A percentile compares a stretch with the other conserved stretches of the same genome.
Conservation (phyloP, 2,113 vertebrate species). For the Esox niger region DNA sequence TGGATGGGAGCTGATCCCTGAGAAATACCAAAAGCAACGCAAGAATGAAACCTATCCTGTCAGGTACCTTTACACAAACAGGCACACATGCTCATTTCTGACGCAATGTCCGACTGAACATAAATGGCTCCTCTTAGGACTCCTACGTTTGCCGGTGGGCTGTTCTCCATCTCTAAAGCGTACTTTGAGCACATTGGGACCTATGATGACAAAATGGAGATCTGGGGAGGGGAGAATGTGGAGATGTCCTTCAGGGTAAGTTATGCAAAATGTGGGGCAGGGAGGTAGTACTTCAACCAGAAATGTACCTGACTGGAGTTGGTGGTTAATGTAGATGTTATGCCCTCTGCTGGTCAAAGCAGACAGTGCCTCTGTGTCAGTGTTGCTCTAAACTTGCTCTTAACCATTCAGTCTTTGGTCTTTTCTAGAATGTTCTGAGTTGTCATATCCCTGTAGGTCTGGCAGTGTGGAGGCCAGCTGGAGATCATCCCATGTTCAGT, state of each 20-base stretch:
- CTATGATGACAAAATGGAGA: conserved; percentile 88
- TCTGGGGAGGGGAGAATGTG: conserved; percentile 88
- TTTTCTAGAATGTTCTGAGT: too few species aligned
- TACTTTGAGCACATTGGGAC: conserved; percentile 84
- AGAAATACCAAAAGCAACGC: conserved; percentile 63
- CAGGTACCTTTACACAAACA: conserved; percentile 60
- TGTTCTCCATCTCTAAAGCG: conserved; percentile 83
- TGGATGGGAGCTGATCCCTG: conserved; percentile 76
- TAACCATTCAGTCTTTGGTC: too few species aligned
- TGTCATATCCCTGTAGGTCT: conserved; percentile 68
- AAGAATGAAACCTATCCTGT: conserved; percentile 82
- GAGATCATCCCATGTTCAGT: conserved; percentile 86
- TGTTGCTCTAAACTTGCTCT: too few species aligned
- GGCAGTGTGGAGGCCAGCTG: conserved; percentile 80
- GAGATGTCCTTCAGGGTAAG: conserved; percentile 89
- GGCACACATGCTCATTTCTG: not conserved
- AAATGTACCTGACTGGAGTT: not conserved
- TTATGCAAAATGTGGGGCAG: not conserved
- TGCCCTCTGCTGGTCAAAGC: conserved; percentile 7
- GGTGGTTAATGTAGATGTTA: not conserved
- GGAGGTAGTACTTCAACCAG: too few species aligned
- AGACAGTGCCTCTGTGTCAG: not conserved
- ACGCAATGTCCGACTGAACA: conserved; percentile 3
- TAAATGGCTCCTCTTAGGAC: conserved; percentile 65
- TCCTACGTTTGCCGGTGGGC: conserved; percentile 81